These are phyloP conservation scores for Cacoxenus indagator DNA, from an alignment of 2,888 invertebrate species.

Conservation along the genomic window DNA sequence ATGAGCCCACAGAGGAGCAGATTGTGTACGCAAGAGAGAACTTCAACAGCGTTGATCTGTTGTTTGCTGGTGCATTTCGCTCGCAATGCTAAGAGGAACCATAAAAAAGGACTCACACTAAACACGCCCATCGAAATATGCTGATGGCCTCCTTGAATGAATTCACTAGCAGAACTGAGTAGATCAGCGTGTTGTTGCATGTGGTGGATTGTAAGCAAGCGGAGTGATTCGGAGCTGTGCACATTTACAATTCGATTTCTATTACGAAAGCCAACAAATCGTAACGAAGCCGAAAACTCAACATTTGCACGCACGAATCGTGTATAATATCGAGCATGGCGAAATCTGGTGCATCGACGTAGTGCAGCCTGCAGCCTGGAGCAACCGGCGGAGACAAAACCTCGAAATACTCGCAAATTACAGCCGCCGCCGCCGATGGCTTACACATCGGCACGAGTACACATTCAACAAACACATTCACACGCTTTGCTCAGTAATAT, in stretches of 20 bases:
- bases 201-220: too few species aligned
- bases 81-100: neutral
- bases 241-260: conserved; percentile 40
- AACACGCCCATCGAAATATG: neutral
- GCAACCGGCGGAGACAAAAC: conserved; percentile 31
- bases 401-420: conserved; percentile 4
- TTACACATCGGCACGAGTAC: neutral
- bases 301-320: conserved; percentile 37
- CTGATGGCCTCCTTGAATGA: too few species aligned
- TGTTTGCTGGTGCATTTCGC: neutral
- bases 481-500: neutral
- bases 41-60: neutral
- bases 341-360: neutral
- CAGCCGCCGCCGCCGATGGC: neutral
- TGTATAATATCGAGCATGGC: conserved; percentile 39
- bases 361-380: neutral
- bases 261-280: conserved; percentile 39
- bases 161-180: too few species aligned
- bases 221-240: neutral
- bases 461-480: neutral
- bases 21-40: neutral
- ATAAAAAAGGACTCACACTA: neutral
- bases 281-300: conserved; percentile 37
- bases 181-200: too few species aligned
- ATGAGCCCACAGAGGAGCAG: conserved; percentile 52